Evolutionary conservation across 2,888 invertebrate genomes (phyloP), one percentile per base, ranked within the genome.

Genomic region (Cotesia congregata): DNA sequence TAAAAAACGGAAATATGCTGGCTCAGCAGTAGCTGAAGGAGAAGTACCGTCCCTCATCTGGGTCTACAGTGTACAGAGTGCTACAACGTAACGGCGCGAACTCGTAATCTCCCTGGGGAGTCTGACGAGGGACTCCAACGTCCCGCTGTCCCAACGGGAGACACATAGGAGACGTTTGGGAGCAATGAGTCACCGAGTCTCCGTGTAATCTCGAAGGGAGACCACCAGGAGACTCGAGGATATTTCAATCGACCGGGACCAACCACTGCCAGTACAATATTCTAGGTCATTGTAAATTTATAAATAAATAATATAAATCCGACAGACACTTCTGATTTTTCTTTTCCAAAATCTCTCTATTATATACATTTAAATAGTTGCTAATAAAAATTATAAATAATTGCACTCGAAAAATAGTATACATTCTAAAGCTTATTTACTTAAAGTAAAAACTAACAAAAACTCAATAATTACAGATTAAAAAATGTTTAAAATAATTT

Each of bases 141-240:
- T 73, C 77, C 77, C 77, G 73, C 70, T 65, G 50, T 77, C 77
- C 77, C 77, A 77, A 68, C 73, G 77, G 77, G 77, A 77, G 69
- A 77, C 77, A 77, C 77, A 77, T 74, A 77, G 77, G 77, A 77
- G 77, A 77, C 77, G 70, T 77, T 77, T 77, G 77, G 77, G 77
- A 77, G 77, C 77, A 77, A 77, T 77, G 77, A 77, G 77, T 77
- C 77, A 77, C 77, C 65, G 77, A 77, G 77, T 77, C 77, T 77
- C 77, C 77, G 65, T 77, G 77, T 77, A 77, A 77, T 77, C 77
- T 77, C 77, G 77, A 77, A 77, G 77, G 77, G 77, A 73, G 77
- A 77, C 73, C 68, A 74, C 65, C 73, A 73, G 73, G 70, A 77
- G 67, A 61, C 61, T 67, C 59, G 60, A 65, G 20, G 72, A 76